Evolutionary conservation across 2,113 vertebrate genomes (phyloP).

Genomic region (Rhadina sibilatrix): DNA sequence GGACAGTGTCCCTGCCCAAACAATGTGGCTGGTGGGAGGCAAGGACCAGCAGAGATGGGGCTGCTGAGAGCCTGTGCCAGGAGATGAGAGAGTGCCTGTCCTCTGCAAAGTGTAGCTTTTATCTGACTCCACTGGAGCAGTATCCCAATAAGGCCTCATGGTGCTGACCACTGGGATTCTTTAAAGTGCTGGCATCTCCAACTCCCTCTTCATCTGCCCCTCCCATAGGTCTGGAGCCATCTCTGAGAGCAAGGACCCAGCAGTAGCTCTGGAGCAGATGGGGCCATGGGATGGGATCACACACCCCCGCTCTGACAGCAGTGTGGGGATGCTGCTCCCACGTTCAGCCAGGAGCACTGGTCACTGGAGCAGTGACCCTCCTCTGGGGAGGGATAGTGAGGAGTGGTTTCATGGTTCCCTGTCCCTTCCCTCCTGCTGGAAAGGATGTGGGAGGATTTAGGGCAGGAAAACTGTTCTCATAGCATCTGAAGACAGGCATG

Average conservation of each 20-base stretch:
- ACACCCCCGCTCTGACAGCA: background rate
- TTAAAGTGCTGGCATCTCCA: background rate
- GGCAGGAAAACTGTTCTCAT: background rate
- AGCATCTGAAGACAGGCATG: constrained; percentile 22
- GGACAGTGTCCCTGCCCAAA: background rate
- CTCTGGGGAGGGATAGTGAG: background rate
- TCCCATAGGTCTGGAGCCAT: background rate
- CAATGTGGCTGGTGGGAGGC: rapidly evolving
- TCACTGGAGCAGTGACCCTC: background rate
- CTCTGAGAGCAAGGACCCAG: background rate
- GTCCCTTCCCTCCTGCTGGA: background rate
- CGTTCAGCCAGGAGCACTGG: rapidly evolving
- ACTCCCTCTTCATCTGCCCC: background rate
- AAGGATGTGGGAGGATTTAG: constrained; percentile 19
- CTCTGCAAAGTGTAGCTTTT: background rate
- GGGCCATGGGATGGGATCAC: background rate
- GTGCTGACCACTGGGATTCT: background rate
- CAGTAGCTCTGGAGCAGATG: background rate
- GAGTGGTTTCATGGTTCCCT: rapidly evolving
- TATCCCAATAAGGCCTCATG: rapidly evolving
- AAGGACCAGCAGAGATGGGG: background rate
- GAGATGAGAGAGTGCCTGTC: background rate
- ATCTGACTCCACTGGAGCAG: background rate
- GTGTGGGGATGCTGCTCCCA: background rate
- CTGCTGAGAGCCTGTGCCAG: background rate